Conservation (phyloP, 2,797 vertebrate species). For the Myoxocephalus aenaeus region DNA sequence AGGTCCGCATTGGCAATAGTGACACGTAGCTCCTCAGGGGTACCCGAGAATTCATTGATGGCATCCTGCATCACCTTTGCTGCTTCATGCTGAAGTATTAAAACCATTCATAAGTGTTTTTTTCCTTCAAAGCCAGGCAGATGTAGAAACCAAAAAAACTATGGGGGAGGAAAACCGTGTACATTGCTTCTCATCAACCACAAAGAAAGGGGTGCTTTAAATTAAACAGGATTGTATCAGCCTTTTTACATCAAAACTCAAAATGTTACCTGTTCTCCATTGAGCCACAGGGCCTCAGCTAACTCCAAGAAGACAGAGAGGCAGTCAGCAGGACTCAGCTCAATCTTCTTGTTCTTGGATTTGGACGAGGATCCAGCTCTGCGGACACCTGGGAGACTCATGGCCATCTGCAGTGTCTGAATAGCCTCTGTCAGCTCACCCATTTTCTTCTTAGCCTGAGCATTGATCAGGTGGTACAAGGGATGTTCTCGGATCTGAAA, state of each 20-base stretch:
- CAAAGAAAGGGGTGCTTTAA: neutral
- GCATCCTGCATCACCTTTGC: constrained; percentile 97
- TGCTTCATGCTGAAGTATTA: constrained; percentile 91
- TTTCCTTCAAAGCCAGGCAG: neutral
- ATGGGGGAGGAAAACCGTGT: neutral
- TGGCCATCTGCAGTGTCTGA: constrained; percentile 95
- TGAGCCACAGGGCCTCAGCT: constrained; percentile 92
- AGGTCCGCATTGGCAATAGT: constrained; percentile 94
- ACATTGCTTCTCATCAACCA: neutral
- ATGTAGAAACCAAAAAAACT: constrained; percentile 4
- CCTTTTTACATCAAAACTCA: neutral
- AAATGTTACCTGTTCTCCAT: constrained; percentile 90
- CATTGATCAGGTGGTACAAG: constrained; percentile 95
- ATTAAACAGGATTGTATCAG: neutral
- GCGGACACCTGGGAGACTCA: constrained; percentile 92
- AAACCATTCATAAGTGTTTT: constrained; percentile 15
- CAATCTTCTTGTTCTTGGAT: constrained; percentile 84
- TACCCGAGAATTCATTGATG: constrained; percentile 96
- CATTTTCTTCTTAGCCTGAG: constrained; percentile 92
- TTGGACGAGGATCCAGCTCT: constrained; percentile 84
- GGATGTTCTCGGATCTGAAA: constrained; percentile 92
- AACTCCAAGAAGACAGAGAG: constrained; percentile 94
- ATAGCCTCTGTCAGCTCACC: constrained; percentile 93
- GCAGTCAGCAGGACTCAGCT: constrained; percentile 88
- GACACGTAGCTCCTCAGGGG: constrained; percentile 92